Evolutionary conservation across 2,113 vertebrate species (phyloP).

Genomic region (Noturus placidus): DNA sequence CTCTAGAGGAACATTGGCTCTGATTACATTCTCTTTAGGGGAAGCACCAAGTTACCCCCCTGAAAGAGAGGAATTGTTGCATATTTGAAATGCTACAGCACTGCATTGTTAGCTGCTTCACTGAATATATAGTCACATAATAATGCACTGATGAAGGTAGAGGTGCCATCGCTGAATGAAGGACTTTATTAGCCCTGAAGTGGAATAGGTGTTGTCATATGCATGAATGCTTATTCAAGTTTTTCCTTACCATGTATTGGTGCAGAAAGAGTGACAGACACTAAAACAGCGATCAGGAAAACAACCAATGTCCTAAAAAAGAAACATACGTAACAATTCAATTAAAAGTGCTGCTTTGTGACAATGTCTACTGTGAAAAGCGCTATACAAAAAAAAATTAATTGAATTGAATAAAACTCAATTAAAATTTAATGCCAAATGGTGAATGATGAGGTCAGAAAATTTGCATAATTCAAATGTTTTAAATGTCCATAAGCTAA

Average conservation of each 20-base stretch:
- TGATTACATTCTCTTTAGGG: constrained; percentile 47
- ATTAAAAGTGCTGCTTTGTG: neutral
- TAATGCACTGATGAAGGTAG: neutral
- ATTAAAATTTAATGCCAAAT: neutral
- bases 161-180: neutral
- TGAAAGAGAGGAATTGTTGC: constrained; percentile 44
- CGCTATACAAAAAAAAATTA: too few relatives aligned
- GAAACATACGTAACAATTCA: neutral
- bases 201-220: neutral
- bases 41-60: constrained; percentile 14
- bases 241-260: constrained; percentile 64
- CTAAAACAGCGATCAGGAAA: constrained; percentile 42
- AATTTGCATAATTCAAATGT: neutral
- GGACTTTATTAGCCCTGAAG: neutral
- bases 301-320: constrained; percentile 46
- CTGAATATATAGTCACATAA: neutral
- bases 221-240: neutral
- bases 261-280: constrained; percentile 57
- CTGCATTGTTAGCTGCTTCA: constrained; percentile 17
- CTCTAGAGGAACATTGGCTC: constrained; percentile 37
- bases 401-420: too few relatives aligned
- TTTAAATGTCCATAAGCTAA: neutral
- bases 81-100: constrained; percentile 3
- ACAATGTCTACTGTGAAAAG: too few relatives aligned
- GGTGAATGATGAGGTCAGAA: neutral